Evolutionary conservation across 1,140 invertebrate genomes (phyloP).

Genomic region (Pissodes strobi): DNA sequence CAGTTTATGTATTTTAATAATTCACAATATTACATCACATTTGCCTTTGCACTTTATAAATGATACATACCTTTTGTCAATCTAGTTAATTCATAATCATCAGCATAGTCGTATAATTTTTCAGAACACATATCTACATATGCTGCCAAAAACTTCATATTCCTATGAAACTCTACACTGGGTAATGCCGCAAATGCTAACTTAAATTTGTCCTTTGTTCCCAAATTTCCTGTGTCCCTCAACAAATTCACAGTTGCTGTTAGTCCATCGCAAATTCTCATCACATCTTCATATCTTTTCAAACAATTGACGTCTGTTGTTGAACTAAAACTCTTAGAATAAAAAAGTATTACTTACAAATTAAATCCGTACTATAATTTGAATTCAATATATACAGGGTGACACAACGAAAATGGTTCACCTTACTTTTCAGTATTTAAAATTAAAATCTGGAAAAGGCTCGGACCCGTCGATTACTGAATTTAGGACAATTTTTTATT

Average conservation of each 20-base stretch:
- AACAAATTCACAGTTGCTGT: conserved; percentile 57
- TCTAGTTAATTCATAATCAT: conserved; percentile 17
- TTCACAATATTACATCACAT: too few relatives aligned
- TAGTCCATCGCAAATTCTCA: conserved; percentile 58
- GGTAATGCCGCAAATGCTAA: conserved; percentile 56
- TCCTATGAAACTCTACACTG: conserved; percentile 59
- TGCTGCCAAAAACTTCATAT: conserved; percentile 53
- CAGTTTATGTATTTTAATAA: too few relatives aligned
- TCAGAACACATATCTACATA: conserved; percentile 33
- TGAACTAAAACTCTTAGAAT: conserved; percentile 45
- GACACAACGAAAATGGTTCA: too few relatives aligned
- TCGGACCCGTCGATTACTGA: too few relatives aligned
- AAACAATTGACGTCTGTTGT: conserved; percentile 43
- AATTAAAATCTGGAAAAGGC: too few relatives aligned
- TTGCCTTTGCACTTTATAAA: too few relatives aligned
- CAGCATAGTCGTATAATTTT: conserved; percentile 19
- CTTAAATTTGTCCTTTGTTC: conserved; percentile 50
- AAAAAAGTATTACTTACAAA: too few relatives aligned
- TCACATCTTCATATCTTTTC: conserved; percentile 55
- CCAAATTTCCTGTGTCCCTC: conserved; percentile 51
- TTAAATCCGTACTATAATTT: too few relatives aligned
- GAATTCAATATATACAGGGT: too few relatives aligned
- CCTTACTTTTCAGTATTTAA: too few relatives aligned
- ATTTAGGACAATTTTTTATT: too few relatives aligned
- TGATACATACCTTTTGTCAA: conserved; percentile 18